phyloP scores from a whole-genome alignment of 2,113 vertebrate genomes.

The Lampris incognitus region DNA sequence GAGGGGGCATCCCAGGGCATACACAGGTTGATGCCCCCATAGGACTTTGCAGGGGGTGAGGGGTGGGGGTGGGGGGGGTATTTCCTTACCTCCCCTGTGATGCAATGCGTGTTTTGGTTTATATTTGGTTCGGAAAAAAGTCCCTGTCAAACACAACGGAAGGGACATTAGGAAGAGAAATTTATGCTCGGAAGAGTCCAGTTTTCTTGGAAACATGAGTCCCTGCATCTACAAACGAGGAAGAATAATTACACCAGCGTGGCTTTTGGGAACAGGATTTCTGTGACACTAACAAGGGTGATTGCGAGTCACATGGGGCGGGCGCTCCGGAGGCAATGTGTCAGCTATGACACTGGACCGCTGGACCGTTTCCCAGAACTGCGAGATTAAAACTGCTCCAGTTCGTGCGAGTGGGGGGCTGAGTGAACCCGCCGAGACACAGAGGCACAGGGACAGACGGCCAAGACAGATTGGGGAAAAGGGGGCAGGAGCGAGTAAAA shows the following conservation, averaged over 20 bases:
- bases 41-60: slow-evolving; percentile 14
- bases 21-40: neutral
- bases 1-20: slow-evolving; percentile 46
- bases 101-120: slow-evolving; percentile 46
- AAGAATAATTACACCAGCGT: slow-evolving; percentile 27
- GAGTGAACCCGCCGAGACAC: slow-evolving; percentile 20
- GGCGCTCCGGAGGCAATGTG: slow-evolving; percentile 4
- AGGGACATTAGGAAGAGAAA: slow-evolving; percentile 42
- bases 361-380: slow-evolving; percentile 37
- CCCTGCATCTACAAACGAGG: slow-evolving; percentile 20
- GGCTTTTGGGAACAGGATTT: slow-evolving; percentile 17
- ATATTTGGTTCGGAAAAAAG: slow-evolving; percentile 28
- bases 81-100: slow-evolving; percentile 61
- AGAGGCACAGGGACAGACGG: slow-evolving; percentile 19
- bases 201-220: slow-evolving; percentile 36
- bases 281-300: slow-evolving; percentile 14
- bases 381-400: slow-evolving; percentile 61
- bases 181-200: slow-evolving; percentile 35
- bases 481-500: slow-evolving; percentile 46
- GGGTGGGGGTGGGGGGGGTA: slow-evolving; percentile 51
- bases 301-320: slow-evolving; percentile 13
- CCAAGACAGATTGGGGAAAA: slow-evolving; percentile 39
- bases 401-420: slow-evolving; percentile 42
- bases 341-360: slow-evolving; percentile 42
- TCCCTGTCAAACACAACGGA: slow-evolving; percentile 10